Base-by-base conservation (phyloP, 2,113 vertebrate genomes). In the Syngnathoides biaculeatus region DNA sequence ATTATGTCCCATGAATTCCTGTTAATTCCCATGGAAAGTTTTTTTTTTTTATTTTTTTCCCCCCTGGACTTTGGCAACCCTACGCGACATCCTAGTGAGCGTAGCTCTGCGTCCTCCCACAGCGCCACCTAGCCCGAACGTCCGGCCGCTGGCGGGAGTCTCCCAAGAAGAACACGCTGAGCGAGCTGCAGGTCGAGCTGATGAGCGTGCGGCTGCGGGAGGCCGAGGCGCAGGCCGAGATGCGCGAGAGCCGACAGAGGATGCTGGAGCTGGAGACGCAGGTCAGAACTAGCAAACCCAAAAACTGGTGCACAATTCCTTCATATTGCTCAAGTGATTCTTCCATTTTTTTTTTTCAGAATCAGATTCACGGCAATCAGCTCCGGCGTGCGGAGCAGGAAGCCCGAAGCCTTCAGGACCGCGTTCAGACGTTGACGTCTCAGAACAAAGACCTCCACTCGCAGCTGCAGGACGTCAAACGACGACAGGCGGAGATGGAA, bases 261-360 rank as follows among this genome's bases (percentile, higher is more conserved):
- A 92, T 95, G 92, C 92, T 98, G 88, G 96, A 98, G 86, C 88
- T 96, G 87, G 96, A 98, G 87, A 98, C 95, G 2, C 96, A 98
- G 95, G 96, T 98, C 59, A 79, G 79, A 64, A 8, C n/a, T 12
- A n/a, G 22, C 45, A 47, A 6, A 19, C 17, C n/a, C n/a, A n/a
- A n/a, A n/a, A n/a, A n/a, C n/a, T n/a, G n/a, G n/a, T n/a, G n/a
- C 6, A 35, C 30, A 35, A 35, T 35, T 35, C 30, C 3, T 35
- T 35, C 30, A 2, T 35, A 35, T 35, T 35, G 30, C 3, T 35
- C n/a, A n/a, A n/a, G n/a, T n/a, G n/a, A 35, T 35, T 35, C 30
- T 35, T 35, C 30, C 5, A n/a, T 35, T 6, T 35, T 35, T 5
- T 35, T 35, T 35, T 35, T 35, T 35, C 88, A 99, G 97, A 98